Evolutionary conservation across 1,140 invertebrate genomes (phyloP).

Genomic region (Platyscapa corneri): DNA sequence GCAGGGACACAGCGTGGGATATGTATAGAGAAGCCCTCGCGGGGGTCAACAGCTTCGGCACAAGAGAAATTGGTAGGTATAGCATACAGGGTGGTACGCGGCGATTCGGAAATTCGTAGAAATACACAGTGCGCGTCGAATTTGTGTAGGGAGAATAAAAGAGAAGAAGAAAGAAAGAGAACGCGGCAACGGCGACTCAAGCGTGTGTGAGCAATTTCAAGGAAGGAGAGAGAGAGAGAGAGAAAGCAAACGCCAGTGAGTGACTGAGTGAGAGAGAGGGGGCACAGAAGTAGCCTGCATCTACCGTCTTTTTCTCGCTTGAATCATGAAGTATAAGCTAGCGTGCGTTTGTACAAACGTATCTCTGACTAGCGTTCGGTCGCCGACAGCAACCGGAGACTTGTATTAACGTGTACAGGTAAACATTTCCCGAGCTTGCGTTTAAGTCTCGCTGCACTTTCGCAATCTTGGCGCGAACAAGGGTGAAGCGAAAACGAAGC

Average conservation of each 20-base stretch:
- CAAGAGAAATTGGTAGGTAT: neutral
- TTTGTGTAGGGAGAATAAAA: neutral
- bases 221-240: neutral
- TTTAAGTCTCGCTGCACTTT: neutral
- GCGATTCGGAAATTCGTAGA: constrained; percentile 3
- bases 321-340: neutral
- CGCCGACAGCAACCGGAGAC: neutral
- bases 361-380: neutral
- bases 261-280: neutral
- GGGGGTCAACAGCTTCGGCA: constrained; percentile 17
- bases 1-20: neutral
- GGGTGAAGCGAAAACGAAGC: neutral
- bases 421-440: constrained; percentile 7
- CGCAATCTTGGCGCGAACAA: constrained; percentile 28
- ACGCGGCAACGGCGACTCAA: constrained; percentile 1
- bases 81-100: neutral
- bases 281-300: neutral
- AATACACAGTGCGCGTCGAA: neutral
- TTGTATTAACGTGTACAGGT: neutral
- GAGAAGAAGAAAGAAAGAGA: neutral
- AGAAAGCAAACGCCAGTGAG: too few species aligned
- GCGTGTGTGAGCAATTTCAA: neutral
- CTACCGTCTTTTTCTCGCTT: neutral
- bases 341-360: neutral
- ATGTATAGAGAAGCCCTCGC: constrained; percentile 1